Conservation (phyloP, 2,888 invertebrate species). For the Mellilla xanthometata region DNA sequence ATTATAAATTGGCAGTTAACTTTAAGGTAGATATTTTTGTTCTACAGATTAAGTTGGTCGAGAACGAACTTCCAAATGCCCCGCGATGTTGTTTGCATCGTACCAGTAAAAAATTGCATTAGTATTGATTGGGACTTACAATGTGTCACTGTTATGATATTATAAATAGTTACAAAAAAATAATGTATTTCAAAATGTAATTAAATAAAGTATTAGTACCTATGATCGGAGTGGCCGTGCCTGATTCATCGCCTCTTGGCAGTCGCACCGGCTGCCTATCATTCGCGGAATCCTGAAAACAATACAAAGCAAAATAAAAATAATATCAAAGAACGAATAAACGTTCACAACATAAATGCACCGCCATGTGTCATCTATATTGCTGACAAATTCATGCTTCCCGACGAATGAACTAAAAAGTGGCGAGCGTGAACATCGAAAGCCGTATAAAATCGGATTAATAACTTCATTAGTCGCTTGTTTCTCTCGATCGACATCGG, state of each 20-base stretch:
- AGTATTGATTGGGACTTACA: too few species aligned
- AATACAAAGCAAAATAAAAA: conserved; percentile 23
- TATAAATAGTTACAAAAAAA: too few species aligned
- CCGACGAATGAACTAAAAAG: conserved; percentile 49
- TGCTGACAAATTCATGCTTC: conserved; percentile 44
- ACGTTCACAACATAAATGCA: conserved; percentile 11
- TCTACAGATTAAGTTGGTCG: too few species aligned
- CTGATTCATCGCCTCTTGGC: conserved; percentile 53
- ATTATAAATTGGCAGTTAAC: too few species aligned
- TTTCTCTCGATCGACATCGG: conserved; percentile 76
- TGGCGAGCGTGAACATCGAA: conserved; percentile 58
- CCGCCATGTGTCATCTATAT: conserved; percentile 29
- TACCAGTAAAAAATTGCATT: too few species aligned
- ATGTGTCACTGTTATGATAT: too few species aligned
- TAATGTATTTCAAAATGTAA: too few species aligned
- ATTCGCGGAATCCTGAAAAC: conserved; percentile 53
- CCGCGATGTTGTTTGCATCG: too few species aligned
- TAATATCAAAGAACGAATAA: background rate
- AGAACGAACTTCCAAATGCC: too few species aligned
- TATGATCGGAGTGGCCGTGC: conserved; percentile 46
- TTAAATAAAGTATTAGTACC: conserved; percentile 39
- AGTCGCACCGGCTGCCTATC: conserved; percentile 46
- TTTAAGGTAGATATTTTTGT: too few species aligned
- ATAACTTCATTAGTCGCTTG: conserved; percentile 82
- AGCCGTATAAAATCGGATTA: conserved; percentile 77